Evolutionary conservation across 2,113 vertebrate species (phyloP), one percentile per base, ranked within the genome.

Genomic region (Loxodonta africana): DNA sequence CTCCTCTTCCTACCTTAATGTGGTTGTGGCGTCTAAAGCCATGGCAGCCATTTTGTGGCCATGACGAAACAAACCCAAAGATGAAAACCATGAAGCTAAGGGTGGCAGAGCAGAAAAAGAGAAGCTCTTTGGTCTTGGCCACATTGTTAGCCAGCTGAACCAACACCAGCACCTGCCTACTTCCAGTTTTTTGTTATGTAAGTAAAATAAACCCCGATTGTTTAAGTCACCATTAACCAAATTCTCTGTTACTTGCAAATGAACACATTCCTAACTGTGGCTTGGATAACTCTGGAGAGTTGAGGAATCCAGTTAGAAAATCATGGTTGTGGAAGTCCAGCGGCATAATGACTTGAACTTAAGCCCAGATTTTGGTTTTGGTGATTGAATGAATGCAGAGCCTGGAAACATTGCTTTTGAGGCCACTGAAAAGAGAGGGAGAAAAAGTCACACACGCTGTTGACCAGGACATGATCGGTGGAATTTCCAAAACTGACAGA

Each of bases 211-310:
- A 53, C 4, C 9, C 18, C 44, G 88, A 37, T 88, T 94, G 21
- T 83, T 71, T 53, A 88, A 95, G 57, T 20, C 57, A 85, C 23
- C 67, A 69, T 76, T 60, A 90, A 25, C 63, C 73, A 78, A 83
- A 63, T 88, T 82, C 80, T 71, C 46, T 44, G 21, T n/a, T 87
- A 65, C 57, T 74, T 67, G 62, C 37, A 84, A 67, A 2, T 46
- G n/a, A 91, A 84, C 44, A 73, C 10, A 91, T 80, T 84, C 67
- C 15, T 51, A 86, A 73, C 17, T 88, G 25, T 30, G n/a, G 3
- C 33, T 83, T 63, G 88, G 88, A 83, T 53, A 77, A 71, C 8
- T 93, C 83, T 78, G 51, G 53, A 97, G 83, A 63, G 30, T 73
- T 18, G 28, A 83, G 65, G 15, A 60, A 83, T 80, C 21, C 26